Base-by-base conservation (phyloP, 2,888 invertebrate species). In the Biston stratarius region DNA sequence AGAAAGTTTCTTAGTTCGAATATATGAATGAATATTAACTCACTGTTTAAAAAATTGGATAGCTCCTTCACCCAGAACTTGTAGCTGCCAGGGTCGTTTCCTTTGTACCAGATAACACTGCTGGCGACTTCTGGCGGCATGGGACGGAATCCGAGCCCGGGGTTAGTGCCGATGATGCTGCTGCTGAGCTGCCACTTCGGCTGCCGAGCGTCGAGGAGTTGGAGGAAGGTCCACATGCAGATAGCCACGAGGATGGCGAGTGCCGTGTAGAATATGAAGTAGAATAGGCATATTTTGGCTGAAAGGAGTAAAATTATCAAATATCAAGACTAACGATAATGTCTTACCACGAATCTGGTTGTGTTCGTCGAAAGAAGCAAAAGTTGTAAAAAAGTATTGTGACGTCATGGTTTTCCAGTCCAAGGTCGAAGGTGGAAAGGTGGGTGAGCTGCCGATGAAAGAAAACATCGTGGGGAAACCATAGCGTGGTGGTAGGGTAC, bases 251-350 rank as follows among this genome's bases (percentile, higher is more conserved):
- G 95, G 36, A 98, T 98, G 34, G 97, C 98, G 83, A 99, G 94
- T 75, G 97, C 97, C 67, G 96, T 94, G 94, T 99, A 99, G 95
- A 99, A 99, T 79, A 98, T 95, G 79, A 98, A 93, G 94, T 99
- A 99, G 95, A 99, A 99, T n/a, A 98, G 90, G 61, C 96, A 95
- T 85, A 99, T 99, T 95, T 99, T 98, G 70, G 96, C 99, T 99
- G 95, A 52, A 96, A 89, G 71, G 62, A 7, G 9, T 6, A 14
- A n/a, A 44, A 5, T 33, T 24, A n/a, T 8, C 14, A 11, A 15
- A 3, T 3, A 47, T 48, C 15, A n/a, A n/a, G 15, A 42, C 6
- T 8, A 38, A 5, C 38, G 0, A 8, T 38, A 38, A 38, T 24
- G 24, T 24, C n/a, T n/a, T n/a, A n/a, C n/a, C n/a, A n/a, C n/a